A percentile compares a stretch with the other conserved stretches of the same genome.
Evolutionary conservation across 2,888 invertebrate genomes (phyloP).

Genomic region (Eupeodes latifasciatus): DNA sequence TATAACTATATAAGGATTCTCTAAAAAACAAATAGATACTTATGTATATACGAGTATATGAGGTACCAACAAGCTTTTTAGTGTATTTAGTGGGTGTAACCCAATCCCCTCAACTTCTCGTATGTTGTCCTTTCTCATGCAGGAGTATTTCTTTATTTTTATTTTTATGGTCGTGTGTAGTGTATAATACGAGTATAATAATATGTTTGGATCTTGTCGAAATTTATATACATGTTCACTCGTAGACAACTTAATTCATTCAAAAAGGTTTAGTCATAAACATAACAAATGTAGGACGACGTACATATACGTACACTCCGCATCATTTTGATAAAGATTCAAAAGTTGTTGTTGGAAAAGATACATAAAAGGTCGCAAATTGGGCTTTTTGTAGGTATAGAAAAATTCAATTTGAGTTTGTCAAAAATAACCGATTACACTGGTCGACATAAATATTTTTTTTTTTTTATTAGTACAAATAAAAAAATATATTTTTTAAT

Average conservation of each 20-base stretch:
- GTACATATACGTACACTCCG: neutral
- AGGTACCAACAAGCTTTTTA: neutral
- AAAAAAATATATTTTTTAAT: too few relatives aligned
- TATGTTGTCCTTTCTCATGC: neutral
- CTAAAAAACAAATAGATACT: conserved; percentile 2
- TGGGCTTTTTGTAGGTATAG: too few relatives aligned
- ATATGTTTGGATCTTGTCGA: conserved; percentile 10
- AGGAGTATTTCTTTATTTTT: neutral
- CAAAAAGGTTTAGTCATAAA: conserved; percentile 13
- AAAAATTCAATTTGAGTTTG: too few relatives aligned
- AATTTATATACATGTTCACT: neutral
- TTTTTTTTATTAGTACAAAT: too few relatives aligned
- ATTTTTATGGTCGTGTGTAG: neutral
- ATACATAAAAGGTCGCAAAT: too few relatives aligned
- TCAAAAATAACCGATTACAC: too few relatives aligned
- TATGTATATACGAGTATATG: neutral
- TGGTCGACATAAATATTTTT: too few relatives aligned
- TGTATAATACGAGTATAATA: conserved; percentile 4
- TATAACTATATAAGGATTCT: conserved; percentile 22
- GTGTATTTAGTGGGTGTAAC: conserved; percentile 35
- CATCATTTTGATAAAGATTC: neutral
- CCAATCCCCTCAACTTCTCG: neutral
- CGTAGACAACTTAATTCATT: conserved; percentile 21
- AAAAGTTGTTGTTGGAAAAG: too few relatives aligned
- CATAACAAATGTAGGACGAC: too few relatives aligned